phyloP scores from a whole-genome alignment of 1,140 invertebrate genomes.

The Theocolax elegans region DNA sequence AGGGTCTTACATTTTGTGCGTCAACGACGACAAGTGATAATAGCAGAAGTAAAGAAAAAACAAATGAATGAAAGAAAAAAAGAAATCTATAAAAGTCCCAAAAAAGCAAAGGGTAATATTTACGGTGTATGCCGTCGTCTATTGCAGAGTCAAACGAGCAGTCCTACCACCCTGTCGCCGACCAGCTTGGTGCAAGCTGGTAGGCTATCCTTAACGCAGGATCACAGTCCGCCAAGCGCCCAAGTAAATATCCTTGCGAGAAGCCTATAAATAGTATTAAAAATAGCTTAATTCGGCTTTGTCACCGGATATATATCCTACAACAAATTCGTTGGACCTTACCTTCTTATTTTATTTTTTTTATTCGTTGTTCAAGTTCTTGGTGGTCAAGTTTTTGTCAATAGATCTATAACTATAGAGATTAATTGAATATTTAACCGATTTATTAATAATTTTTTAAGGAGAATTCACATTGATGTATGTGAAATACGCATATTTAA shows the following conservation, averaged over 20 bases:
- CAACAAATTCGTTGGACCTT: not conserved
- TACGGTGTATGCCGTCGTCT: conserved; percentile 63
- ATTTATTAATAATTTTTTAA: too few species aligned
- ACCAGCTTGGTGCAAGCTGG: conserved; percentile 71
- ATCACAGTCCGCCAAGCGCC: conserved; percentile 65
- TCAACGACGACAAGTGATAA: not conserved
- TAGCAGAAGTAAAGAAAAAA: not conserved
- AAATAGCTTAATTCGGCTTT: conserved; percentile 33
- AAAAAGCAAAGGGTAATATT: not conserved
- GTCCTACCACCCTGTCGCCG: conserved; percentile 79
- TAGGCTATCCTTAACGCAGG: conserved; percentile 69
- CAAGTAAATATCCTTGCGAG: conserved; percentile 65
- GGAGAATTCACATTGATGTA: too few species aligned
- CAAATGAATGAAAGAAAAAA: not conserved
- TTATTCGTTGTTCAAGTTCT: not conserved
- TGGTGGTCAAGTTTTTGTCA: too few species aligned
- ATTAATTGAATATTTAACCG: too few species aligned
- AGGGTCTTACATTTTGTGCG: not conserved
- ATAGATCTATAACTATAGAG: too few species aligned
- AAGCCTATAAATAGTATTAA: conserved; percentile 17
- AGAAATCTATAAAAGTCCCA: not conserved
- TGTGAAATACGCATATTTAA: too few species aligned
- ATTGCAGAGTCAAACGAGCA: conserved; percentile 77
- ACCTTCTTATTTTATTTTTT: not conserved
- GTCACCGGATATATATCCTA: conserved; percentile 15